phyloP scores from a whole-genome alignment of 2,888 invertebrate species.

The Rhamphomyia laevipes region DNA sequence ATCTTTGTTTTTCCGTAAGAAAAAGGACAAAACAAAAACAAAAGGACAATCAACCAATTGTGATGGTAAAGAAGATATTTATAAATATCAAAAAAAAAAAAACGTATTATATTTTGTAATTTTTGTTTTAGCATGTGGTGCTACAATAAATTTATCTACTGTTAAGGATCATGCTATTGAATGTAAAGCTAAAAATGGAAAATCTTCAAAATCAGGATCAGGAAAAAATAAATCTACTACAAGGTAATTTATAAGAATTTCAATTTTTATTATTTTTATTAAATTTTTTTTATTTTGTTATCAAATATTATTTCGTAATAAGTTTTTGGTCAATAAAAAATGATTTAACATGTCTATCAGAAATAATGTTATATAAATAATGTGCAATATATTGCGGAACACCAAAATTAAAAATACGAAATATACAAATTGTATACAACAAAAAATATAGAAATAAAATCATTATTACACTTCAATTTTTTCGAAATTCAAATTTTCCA shows the following conservation, averaged over 20 bases:
- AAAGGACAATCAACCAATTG: slow-evolving; percentile 31
- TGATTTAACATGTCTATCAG: too few relatives aligned
- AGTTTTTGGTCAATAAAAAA: too few relatives aligned
- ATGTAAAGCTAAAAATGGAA: slow-evolving; percentile 44
- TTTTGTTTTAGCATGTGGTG: slow-evolving; percentile 64
- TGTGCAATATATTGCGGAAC: too few relatives aligned
- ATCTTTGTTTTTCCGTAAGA: slow-evolving; percentile 83
- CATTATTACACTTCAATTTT: too few relatives aligned
- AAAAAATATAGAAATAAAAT: too few relatives aligned
- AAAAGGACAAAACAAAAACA: slow-evolving; percentile 51
- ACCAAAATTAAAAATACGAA: too few relatives aligned
- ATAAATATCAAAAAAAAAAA: too few relatives aligned
- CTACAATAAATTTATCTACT: slow-evolving; percentile 74
- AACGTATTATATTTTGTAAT: background rate
- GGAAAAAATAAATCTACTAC: slow-evolving; percentile 22
- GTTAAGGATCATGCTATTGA: slow-evolving; percentile 82
- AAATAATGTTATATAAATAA: too few relatives aligned
- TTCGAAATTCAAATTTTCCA: too few relatives aligned
- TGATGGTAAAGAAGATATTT: slow-evolving; percentile 20
- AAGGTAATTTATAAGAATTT: slow-evolving; percentile 15
- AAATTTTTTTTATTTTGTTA: slow-evolving; percentile 6
- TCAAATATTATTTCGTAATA: too few relatives aligned
- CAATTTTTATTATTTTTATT: slow-evolving; percentile 7
- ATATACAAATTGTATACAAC: too few relatives aligned
- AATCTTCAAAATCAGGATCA: slow-evolving; percentile 19